Percentiles rank a stretch among this genome's conserved stretches.
Evolutionary conservation across 2,113 vertebrate genomes (phyloP).

Genomic region (Zapornia atra): DNA sequence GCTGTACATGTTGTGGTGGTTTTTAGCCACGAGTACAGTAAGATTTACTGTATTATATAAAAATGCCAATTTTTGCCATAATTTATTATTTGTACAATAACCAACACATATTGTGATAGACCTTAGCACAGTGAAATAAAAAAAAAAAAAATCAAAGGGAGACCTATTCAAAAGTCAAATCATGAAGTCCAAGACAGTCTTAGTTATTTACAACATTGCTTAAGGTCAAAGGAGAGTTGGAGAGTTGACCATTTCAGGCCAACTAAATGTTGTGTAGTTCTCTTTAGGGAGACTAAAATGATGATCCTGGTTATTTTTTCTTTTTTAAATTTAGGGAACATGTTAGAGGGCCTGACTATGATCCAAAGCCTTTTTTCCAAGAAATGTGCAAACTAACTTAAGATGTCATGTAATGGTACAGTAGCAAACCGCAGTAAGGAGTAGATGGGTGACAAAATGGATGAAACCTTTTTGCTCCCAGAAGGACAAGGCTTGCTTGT

Average conservation of each 20-base stretch:
- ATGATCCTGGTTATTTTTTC: neutral
- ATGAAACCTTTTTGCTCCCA: neutral
- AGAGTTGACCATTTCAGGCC: fast-evolving
- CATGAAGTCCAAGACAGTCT: neutral
- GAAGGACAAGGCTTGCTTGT: neutral
- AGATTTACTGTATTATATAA: neutral
- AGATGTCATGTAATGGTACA: fast-evolving
- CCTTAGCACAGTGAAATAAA: neutral
- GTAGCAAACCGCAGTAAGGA: neutral
- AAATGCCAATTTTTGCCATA: neutral
- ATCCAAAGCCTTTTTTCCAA: neutral
- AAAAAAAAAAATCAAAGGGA: neutral
- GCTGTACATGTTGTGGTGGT: neutral
- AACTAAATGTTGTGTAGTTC: neutral
- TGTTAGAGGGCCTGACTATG: neutral
- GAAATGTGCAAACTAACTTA: neutral
- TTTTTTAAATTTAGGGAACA: neutral
- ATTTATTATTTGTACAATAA: neutral
- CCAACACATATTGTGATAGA: neutral
- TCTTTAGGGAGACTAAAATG: neutral
- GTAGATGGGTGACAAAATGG: neutral
- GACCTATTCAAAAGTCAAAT: neutral
- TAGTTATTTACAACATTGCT: neutral
- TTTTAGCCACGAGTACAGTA: neutral
- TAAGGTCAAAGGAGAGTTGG: neutral